phyloP scores from a whole-genome alignment of 2,113 vertebrate genomes.

The Lonchura striata region DNA sequence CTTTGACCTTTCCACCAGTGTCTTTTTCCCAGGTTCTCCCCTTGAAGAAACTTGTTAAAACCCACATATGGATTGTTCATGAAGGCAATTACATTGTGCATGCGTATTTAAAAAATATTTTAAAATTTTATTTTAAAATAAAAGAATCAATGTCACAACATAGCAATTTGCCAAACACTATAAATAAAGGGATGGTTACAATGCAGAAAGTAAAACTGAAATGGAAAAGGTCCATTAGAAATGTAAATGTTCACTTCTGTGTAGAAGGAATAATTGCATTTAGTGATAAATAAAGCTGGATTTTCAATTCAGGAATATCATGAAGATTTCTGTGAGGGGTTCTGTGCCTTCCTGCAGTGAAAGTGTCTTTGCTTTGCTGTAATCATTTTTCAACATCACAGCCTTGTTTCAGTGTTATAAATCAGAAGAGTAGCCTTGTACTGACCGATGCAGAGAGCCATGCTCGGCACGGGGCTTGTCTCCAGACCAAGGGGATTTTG shows the following conservation, averaged over 20 bases:
- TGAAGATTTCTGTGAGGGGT: background rate
- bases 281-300: background rate
- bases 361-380: background rate
- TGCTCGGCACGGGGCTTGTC: rapidly evolving
- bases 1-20: background rate
- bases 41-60: background rate
- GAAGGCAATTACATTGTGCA: background rate
- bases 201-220: background rate
- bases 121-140: background rate
- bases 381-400: background rate
- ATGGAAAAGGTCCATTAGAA: background rate
- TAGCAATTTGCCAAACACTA: background rate
- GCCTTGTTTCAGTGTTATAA: background rate
- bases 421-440: background rate
- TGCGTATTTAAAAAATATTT: background rate
- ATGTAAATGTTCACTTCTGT: background rate
- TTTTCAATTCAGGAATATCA: background rate
- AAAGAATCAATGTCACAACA: background rate
- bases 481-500: background rate
- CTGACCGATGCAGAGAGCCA: rapidly evolving
- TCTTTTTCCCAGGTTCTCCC: background rate
- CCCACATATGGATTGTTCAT: background rate
- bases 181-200: background rate
- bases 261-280: background rate
- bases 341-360: background rate